Evolutionary conservation across 2,797 vertebrate genomes (phyloP).

Genomic region (Myripristis jacobus): DNA sequence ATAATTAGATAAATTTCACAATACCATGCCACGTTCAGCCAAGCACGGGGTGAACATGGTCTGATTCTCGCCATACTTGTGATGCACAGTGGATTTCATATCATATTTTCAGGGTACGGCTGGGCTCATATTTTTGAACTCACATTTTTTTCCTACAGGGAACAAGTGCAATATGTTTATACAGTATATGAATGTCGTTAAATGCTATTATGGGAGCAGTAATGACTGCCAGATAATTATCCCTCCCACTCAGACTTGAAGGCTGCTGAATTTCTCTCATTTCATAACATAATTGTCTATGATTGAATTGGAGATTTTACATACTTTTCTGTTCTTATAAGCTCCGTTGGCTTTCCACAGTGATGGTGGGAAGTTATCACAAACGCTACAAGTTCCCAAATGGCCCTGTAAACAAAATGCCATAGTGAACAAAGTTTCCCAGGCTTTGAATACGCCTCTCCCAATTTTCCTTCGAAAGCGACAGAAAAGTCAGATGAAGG

Average conservation of each 20-base stretch:
- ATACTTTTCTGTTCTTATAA: constrained; percentile 78
- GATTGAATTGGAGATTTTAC: constrained; percentile 80
- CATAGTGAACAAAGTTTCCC: constrained; percentile 69
- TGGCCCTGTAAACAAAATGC: constrained; percentile 79
- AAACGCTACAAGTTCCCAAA: constrained; percentile 63
- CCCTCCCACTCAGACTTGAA: constrained; percentile 80
- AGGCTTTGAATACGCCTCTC: constrained; percentile 73
- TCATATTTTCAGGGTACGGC: constrained; percentile 54
- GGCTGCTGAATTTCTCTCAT: constrained; percentile 81
- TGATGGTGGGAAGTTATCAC: constrained; percentile 73
- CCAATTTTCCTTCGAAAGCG: constrained; percentile 79
- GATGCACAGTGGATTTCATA: constrained; percentile 47
- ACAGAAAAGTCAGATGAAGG: constrained; percentile 81
- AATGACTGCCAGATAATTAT: constrained; percentile 84
- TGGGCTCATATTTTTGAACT: constrained; percentile 71
- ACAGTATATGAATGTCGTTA: constrained; percentile 82
- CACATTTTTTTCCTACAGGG: constrained; percentile 68
- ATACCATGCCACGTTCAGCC: constrained; percentile 78
- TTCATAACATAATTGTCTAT: constrained; percentile 83
- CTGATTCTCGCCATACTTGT: constrained; percentile 52
- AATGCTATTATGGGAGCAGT: constrained; percentile 82
- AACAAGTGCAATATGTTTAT: constrained; percentile 78
- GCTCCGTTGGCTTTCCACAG: constrained; percentile 72
- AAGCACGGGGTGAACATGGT: constrained; percentile 77
- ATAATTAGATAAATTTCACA: constrained; percentile 84